These are phyloP conservation scores for Torymus auratus DNA, from an alignment of 2,888 invertebrate species.

Conservation along the genomic window DNA sequence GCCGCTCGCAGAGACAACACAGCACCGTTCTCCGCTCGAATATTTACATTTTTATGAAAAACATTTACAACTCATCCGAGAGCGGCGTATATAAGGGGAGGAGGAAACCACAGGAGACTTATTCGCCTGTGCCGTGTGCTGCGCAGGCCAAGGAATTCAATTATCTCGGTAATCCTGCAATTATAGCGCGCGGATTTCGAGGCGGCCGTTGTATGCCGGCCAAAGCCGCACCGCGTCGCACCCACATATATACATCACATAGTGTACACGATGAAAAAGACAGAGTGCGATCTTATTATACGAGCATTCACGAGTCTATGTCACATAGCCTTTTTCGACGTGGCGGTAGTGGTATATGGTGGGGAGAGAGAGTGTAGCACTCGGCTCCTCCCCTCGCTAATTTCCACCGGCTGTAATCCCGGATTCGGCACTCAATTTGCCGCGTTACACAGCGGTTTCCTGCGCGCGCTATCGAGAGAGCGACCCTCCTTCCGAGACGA, in stretches of 20 bases:
- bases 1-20: background rate
- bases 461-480: too few species aligned
- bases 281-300: too few species aligned
- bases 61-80: constrained; percentile 65
- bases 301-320: too few species aligned
- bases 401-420: constrained; percentile 67
- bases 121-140: constrained; percentile 1
- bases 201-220: constrained; percentile 38
- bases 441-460: constrained; percentile 65
- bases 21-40: background rate
- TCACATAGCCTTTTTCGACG: too few species aligned
- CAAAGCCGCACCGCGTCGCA: constrained; percentile 4
- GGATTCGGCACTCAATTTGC: constrained; percentile 76
- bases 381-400: constrained; percentile 9
- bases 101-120: too few species aligned
- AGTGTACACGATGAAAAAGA: background rate
- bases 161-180: constrained; percentile 83
- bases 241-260: background rate
- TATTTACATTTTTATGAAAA: constrained; percentile 69
- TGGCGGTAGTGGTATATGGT: too few species aligned
- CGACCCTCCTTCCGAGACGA: too few species aligned
- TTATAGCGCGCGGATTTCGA: constrained; percentile 64
- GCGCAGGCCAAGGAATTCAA: constrained; percentile 77
- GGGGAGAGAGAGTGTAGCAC: too few species aligned
- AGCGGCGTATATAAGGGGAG: too few species aligned